A percentile compares a stretch with the other conserved stretches of the same genome.
Conservation (phyloP, 2,888 invertebrate species). For the Gortyna flavago region DNA sequence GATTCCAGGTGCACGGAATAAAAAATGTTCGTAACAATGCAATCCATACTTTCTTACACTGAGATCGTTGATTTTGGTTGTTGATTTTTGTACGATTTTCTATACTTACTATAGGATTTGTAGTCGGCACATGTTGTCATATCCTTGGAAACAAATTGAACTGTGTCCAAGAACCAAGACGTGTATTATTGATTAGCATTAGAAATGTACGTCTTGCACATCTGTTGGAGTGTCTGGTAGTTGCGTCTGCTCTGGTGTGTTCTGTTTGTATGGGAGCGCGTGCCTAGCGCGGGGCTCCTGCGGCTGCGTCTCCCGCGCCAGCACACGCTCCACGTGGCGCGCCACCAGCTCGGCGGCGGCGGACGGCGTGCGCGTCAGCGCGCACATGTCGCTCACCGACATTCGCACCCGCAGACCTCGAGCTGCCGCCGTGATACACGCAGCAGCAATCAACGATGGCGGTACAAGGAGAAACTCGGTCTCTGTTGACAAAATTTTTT, state of each 20-base stretch:
- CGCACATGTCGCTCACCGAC: slow-evolving; percentile 85
- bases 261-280: slow-evolving; percentile 78
- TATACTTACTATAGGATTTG: slow-evolving; percentile 20
- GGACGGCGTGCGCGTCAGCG: slow-evolving; percentile 86
- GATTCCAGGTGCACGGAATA: slow-evolving; percentile 82
- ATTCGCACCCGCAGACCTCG: slow-evolving; percentile 89
- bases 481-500: slow-evolving; percentile 88
- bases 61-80: slow-evolving; percentile 77
- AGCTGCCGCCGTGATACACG: slow-evolving; percentile 92
- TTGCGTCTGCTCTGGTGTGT: slow-evolving; percentile 80
- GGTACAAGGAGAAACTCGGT: slow-evolving; percentile 93
- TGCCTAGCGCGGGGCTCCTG: slow-evolving; percentile 81
- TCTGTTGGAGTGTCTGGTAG: slow-evolving; percentile 91
- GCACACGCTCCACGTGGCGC: slow-evolving; percentile 90
- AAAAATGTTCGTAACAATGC: slow-evolving; percentile 79
- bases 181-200: slow-evolving; percentile 62
- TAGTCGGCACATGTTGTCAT: background rate
- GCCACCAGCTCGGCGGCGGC: slow-evolving; percentile 89
- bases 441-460: slow-evolving; percentile 93
- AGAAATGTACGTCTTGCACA: slow-evolving; percentile 91
- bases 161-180: slow-evolving; percentile 26
- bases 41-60: slow-evolving; percentile 73
- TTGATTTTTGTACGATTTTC: slow-evolving; percentile 66
- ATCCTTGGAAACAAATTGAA: slow-evolving; percentile 21
- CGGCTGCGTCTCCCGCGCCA: slow-evolving; percentile 90